Base-by-base conservation (phyloP, 2,113 vertebrate species). In the Empidonax alnorum region DNA sequence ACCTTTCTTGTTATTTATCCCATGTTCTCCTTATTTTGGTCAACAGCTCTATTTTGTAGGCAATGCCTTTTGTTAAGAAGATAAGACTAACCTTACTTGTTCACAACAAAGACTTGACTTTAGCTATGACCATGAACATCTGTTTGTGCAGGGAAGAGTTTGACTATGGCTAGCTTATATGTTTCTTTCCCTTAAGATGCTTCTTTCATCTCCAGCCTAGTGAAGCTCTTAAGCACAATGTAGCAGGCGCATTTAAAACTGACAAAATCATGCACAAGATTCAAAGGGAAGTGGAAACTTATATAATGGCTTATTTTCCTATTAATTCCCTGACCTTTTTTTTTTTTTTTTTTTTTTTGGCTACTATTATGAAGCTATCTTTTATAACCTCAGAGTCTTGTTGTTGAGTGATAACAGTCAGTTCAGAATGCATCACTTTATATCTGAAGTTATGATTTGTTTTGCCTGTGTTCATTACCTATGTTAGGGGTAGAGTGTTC, bases 281-380 rank as follows among this genome's bases (percentile, higher is more conserved):
- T 74, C 37, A 67, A 90, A 71, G 20, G 8, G 28, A 85, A 46
- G 5, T 2, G 0, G 13, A 92, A 75, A 59, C 4, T 21, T 66
- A 7, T 0, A 3, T 27, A 18, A 41, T 0, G 0, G 5, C 3
- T 19, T 61, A 5, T 6, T 63, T 81, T 87, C 53, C 22, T 24
- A 69, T 9, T 50, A 82, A 81, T 31, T 52, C 2, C 7, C 10
- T 42, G 39, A 12, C 1, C 8, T 23, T 61, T 68, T 46, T 35
- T 35, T 35, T 35, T 35, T 35, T 35, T 35, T 35, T 75, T 50
- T 69, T 6, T 2, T 27, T 75, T 50, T 69, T 6, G 1, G 5
- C 8, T 50, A 5, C 1, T 81, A 12, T 47, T 72, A 52, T 66
- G 5, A n/a, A 47, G 3, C 61, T 10, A 47, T 52, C 6, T 74